phyloP scores from a whole-genome alignment of 1,140 invertebrate genomes.

The Cherax quadricarinatus region DNA sequence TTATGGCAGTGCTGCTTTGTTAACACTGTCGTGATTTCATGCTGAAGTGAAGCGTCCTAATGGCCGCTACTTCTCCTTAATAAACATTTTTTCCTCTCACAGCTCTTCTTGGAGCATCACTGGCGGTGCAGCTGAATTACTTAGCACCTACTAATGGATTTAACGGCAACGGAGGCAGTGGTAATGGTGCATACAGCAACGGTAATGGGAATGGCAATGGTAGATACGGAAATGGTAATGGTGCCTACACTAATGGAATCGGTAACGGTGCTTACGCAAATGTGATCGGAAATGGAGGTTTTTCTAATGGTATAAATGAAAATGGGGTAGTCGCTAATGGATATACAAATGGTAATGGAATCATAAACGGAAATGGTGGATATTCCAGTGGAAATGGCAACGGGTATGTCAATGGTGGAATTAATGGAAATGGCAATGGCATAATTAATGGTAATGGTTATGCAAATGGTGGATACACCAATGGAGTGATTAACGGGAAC shows the following conservation, averaged over 20 bases:
- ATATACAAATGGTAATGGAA: slow-evolving; percentile 19
- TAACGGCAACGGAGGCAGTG: slow-evolving; percentile 25
- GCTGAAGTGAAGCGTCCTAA: neutral
- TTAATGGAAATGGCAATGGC: slow-evolving; percentile 31
- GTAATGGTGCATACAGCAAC: neutral
- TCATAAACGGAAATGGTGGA: neutral
- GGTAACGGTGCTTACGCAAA: neutral
- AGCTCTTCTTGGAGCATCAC: neutral
- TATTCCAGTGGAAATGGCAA: slow-evolving; percentile 4
- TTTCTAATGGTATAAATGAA: neutral
- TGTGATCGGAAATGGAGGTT: too few species aligned
- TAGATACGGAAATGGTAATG: neutral
- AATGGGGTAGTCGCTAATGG: neutral
- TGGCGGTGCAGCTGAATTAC: slow-evolving; percentile 30
- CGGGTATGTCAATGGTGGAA: slow-evolving; percentile 5
- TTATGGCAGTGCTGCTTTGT: neutral
- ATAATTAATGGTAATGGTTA: neutral
- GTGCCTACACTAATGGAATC: neutral
- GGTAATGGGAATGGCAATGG: slow-evolving; percentile 29
- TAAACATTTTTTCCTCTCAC: neutral
- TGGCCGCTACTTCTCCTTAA: neutral
- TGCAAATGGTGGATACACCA: neutral
- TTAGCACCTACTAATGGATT: slow-evolving; percentile 29
- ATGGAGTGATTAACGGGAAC: neutral
- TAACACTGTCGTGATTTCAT: neutral